phyloP scores from a whole-genome alignment of 1,140 invertebrate species.

The Trialeurodes vaporariorum region DNA sequence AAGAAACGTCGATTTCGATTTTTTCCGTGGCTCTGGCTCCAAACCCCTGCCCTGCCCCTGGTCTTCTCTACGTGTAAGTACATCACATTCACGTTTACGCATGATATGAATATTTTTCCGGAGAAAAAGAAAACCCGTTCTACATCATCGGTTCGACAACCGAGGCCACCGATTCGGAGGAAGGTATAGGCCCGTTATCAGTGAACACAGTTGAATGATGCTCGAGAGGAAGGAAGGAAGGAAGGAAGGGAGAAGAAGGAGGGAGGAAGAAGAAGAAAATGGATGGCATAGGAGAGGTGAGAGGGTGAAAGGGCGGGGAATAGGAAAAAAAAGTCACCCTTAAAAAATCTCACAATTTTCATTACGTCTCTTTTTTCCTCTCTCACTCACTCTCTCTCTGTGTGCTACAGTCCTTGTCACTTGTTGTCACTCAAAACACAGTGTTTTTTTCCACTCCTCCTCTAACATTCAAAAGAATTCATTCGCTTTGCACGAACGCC shows the following conservation, averaged over 20 bases:
- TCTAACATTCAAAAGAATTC: background rate
- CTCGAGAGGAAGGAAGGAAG: background rate
- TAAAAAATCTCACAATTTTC: conserved; percentile 1
- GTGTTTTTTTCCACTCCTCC: no score
- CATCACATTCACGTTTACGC: no score
- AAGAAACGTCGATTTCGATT: no score
- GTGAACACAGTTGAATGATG: background rate
- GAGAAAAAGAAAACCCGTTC: no score
- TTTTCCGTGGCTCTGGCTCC: no score
- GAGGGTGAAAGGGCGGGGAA: background rate
- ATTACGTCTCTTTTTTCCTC: background rate
- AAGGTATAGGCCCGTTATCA: background rate
- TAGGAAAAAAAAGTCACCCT: background rate
- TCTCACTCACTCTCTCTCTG: no score
- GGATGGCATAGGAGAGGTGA: background rate
- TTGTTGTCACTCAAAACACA: background rate
- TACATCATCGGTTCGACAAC: no score
- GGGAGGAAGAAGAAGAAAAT: background rate
- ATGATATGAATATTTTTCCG: no score
- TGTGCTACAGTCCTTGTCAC: background rate
- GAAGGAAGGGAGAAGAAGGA: background rate
- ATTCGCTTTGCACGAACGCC: background rate
- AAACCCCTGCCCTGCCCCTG: no score
- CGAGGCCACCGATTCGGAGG: no score
- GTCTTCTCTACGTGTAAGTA: no score